A percentile compares a stretch with the other conserved stretches of the same genome.
Evolutionary conservation across 2,113 vertebrate species (phyloP).

Genomic region (Aphyosemion australe): DNA sequence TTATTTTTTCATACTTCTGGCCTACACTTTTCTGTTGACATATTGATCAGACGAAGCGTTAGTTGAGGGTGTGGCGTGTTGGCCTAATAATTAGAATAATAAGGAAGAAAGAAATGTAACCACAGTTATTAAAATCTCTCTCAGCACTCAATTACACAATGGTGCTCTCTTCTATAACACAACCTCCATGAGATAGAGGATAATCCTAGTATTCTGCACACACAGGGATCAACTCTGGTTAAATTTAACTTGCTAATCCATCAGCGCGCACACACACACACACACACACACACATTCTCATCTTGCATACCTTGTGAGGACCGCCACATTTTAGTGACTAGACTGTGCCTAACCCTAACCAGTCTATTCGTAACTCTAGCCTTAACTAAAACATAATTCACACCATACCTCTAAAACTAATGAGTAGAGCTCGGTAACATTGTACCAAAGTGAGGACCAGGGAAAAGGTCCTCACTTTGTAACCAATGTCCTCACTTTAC

Average conservation of each 20-base stretch:
- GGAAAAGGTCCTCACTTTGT: no score
- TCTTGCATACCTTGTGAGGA: no score
- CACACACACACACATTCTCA: no score
- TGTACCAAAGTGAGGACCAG: no score
- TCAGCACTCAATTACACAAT: slow-evolving; percentile 34
- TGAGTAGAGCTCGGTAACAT: no score
- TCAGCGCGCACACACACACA: slow-evolving; percentile 28
- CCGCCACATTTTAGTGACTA: no score
- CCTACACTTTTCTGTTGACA: not conserved
- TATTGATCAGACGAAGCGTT: not conserved
- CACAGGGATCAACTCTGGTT: slow-evolving; percentile 78
- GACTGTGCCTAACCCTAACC: no score
- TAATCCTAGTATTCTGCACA: slow-evolving; percentile 80
- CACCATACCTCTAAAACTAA: no score
- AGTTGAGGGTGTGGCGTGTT: not conserved
- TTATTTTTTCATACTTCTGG: no score
- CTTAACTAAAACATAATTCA: no score
- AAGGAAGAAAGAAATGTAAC: slow-evolving; percentile 10
- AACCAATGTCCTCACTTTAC: no score
- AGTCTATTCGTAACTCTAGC: no score
- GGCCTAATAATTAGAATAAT: not conserved
- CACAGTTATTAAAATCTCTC: not conserved
- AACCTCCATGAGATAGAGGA: slow-evolving; percentile 63
- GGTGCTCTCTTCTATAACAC: slow-evolving; percentile 40
- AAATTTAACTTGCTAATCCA: slow-evolving; percentile 83